phyloP scores from a whole-genome alignment of 2,797 vertebrate species.

The Sebastiscus tertius region DNA sequence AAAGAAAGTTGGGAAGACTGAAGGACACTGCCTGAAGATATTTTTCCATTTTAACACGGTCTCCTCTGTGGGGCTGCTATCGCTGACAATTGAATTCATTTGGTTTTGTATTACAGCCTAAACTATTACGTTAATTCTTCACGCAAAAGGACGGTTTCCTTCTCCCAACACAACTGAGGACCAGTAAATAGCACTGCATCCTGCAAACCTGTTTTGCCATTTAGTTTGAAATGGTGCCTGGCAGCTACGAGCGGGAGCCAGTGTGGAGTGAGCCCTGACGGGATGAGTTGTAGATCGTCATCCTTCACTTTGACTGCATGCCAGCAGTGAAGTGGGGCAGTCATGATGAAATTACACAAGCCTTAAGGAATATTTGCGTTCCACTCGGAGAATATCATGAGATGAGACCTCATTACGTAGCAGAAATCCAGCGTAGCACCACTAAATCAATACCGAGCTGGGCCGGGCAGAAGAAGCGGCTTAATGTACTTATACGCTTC shows the following conservation, averaged over 20 bases:
- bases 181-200: constrained; percentile 32
- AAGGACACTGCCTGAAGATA: constrained; percentile 61
- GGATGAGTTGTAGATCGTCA: constrained; percentile 60
- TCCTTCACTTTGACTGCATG: constrained; percentile 60
- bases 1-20: constrained; percentile 65
- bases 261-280: constrained; percentile 50
- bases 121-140: constrained; percentile 51
- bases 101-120: constrained; percentile 37
- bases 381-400: constrained; percentile 71
- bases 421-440: constrained; percentile 70
- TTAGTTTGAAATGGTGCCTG: constrained; percentile 49
- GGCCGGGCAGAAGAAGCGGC: constrained; percentile 34
- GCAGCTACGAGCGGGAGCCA: constrained; percentile 39
- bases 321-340: constrained; percentile 63
- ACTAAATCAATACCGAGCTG: constrained; percentile 71
- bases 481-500: constrained; percentile 59
- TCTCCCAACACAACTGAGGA: constrained; percentile 1
- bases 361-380: constrained; percentile 77
- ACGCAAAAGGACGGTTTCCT: constrained; percentile 3
- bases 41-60: constrained; percentile 41
- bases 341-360: constrained; percentile 75
- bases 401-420: constrained; percentile 76
- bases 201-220: constrained; percentile 19
- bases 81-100: constrained; percentile 43
- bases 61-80: constrained; percentile 43